A percentile compares a stretch with the other conserved stretches of the same genome.
phyloP scores from a whole-genome alignment of 2,113 vertebrate species.

The Oreochromis tanganicae region DNA sequence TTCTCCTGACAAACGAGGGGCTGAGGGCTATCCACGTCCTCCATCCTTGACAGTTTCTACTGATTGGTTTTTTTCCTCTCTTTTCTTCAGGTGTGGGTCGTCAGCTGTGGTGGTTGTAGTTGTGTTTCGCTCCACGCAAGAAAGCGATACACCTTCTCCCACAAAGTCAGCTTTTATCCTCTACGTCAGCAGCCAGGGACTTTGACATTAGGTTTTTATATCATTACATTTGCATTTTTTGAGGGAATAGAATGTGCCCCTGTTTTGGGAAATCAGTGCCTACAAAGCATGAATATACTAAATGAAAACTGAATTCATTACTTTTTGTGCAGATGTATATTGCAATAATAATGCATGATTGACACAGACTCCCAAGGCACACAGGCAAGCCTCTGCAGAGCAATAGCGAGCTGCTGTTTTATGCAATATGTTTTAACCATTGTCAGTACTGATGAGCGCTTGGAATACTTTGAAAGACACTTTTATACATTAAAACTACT shows the following conservation, averaged over 20 bases:
- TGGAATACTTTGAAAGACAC: background rate
- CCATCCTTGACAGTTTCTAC: background rate
- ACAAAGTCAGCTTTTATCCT: background rate
- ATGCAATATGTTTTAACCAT: background rate
- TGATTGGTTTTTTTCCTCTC: background rate
- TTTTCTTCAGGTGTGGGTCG: background rate
- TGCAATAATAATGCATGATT: background rate
- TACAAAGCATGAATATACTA: background rate
- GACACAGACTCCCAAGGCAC: background rate
- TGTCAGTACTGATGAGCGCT: fast-evolving
- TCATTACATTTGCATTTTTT: background rate
- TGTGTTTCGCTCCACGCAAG: background rate
- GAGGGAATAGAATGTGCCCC: background rate
- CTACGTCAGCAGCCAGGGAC: background rate
- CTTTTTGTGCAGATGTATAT: background rate
- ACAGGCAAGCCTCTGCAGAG: background rate
- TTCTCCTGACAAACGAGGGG: background rate
- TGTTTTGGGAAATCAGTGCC: background rate
- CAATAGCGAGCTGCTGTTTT: background rate
- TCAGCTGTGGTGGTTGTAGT: background rate
- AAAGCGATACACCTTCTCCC: background rate
- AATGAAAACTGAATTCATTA: background rate
- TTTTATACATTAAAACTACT: background rate
- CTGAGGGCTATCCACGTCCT: fast-evolving
- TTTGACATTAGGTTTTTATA: background rate